Evolutionary conservation across 2,113 vertebrate genomes (phyloP).

Genomic region (Oenanthe melanoleuca): DNA sequence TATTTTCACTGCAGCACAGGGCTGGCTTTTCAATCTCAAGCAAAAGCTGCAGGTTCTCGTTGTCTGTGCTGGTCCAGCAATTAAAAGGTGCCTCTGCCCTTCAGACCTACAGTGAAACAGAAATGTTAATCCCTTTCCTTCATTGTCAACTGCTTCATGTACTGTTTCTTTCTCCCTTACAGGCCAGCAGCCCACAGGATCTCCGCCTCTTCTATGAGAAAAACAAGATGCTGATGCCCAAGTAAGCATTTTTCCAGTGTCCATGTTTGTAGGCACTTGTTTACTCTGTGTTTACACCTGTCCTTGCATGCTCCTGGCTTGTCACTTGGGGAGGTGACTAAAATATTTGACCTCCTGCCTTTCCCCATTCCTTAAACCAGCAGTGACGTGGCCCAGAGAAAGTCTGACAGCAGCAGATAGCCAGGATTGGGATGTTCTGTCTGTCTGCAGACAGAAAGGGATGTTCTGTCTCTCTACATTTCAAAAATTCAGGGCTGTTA

Average conservation of each 20-base stretch:
- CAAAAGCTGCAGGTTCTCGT: background rate
- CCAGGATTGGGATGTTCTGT: background rate
- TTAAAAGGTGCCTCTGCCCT: background rate
- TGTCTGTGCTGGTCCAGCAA: background rate
- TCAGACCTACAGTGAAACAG: background rate
- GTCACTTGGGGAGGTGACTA: background rate
- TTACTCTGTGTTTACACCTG: conserved; percentile 40
- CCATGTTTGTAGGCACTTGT: background rate
- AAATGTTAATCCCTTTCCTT: background rate
- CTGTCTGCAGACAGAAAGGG: background rate
- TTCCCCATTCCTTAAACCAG: background rate
- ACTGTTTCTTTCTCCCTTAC: background rate
- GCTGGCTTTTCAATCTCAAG: background rate
- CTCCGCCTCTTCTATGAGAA: conserved; percentile 94
- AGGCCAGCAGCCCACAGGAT: conserved; percentile 96
- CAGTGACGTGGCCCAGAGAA: background rate
- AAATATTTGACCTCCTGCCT: conserved; percentile 30
- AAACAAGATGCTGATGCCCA: conserved; percentile 89
- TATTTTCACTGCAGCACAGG: background rate
- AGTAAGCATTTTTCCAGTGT: conserved; percentile 76
- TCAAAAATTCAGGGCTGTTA: background rate
- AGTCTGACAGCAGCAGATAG: background rate
- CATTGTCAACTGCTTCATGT: background rate
- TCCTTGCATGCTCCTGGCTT: background rate
- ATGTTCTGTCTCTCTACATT: rapidly evolving